Percentiles rank a stretch among this genome's conserved stretches.
These are phyloP conservation scores for Andricus quercusramuli DNA, from an alignment of 2,888 invertebrate species.

Conservation along the genomic window DNA sequence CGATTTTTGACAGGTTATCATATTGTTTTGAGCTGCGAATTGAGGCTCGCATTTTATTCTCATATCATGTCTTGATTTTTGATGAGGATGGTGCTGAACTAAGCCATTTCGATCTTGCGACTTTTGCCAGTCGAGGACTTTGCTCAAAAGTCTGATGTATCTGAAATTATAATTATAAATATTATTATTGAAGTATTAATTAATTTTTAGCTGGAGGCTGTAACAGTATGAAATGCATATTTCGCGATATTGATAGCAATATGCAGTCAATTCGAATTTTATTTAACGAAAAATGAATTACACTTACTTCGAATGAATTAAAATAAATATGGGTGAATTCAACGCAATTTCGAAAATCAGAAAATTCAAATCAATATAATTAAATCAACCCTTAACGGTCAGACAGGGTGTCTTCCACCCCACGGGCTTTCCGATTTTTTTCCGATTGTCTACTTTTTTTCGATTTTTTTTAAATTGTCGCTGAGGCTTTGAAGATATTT, in stretches of 20 bases:
- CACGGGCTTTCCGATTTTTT: too few species aligned
- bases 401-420: too few species aligned
- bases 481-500: too few species aligned
- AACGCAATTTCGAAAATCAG: too few species aligned
- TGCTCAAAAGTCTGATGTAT: conserved; percentile 92
- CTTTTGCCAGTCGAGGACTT: conserved; percentile 94
- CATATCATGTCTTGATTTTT: conserved; percentile 69
- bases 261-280: background rate
- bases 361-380: too few species aligned
- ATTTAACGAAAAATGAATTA: background rate
- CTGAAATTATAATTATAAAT: conserved; percentile 75
- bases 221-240: too few species aligned
- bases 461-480: too few species aligned
- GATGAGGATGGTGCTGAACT: conserved; percentile 70
- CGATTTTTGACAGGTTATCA: conserved; percentile 9
- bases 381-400: too few species aligned
- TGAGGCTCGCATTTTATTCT: conserved; percentile 67
- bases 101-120: conserved; percentile 67
- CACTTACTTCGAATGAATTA: too few species aligned
- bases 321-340: too few species aligned
- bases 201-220: too few species aligned
- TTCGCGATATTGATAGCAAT: background rate
- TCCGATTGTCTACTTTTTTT: too few species aligned
- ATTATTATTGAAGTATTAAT: background rate
- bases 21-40: conserved; percentile 25